phyloP scores from a whole-genome alignment of 23 tunicate species.

The Oikopleura vanhoeffeni region DNA sequence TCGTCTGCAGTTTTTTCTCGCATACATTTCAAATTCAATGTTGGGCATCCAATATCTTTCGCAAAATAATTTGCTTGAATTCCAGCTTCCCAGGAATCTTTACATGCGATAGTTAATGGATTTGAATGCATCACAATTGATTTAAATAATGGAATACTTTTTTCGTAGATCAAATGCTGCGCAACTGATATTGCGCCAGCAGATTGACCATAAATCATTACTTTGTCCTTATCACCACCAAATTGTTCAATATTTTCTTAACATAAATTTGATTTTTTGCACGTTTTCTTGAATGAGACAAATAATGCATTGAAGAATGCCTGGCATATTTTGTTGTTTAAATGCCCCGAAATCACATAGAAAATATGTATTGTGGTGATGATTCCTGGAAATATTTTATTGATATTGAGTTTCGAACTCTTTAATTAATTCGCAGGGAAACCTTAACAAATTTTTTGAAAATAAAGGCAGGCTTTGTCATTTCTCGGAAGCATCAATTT shows the following conservation, averaged over 20 bases:
- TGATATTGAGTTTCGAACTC: too few relatives aligned
- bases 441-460: too few relatives aligned
- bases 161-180: background rate
- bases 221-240: background rate
- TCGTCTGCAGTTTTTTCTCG: background rate
- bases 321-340: too few relatives aligned
- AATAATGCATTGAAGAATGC: too few relatives aligned
- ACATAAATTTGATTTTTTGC: too few relatives aligned
- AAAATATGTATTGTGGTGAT: too few relatives aligned
- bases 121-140: background rate
- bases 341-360: too few relatives aligned
- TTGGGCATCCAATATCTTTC: background rate
- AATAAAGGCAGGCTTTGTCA: too few relatives aligned
- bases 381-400: too few relatives aligned
- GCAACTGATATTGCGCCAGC: background rate
- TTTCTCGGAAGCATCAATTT: too few relatives aligned
- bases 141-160: background rate
- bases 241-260: background rate
- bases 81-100: background rate
- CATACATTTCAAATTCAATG: background rate
- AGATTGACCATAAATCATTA: slow-evolving; percentile 5
- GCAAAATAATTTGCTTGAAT: background rate
- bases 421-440: too few relatives aligned
- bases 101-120: background rate
- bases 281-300: too few relatives aligned